These are phyloP conservation scores for Cyaniris semiargus DNA, from an alignment of 2,888 invertebrate species.

Conservation along the genomic window DNA sequence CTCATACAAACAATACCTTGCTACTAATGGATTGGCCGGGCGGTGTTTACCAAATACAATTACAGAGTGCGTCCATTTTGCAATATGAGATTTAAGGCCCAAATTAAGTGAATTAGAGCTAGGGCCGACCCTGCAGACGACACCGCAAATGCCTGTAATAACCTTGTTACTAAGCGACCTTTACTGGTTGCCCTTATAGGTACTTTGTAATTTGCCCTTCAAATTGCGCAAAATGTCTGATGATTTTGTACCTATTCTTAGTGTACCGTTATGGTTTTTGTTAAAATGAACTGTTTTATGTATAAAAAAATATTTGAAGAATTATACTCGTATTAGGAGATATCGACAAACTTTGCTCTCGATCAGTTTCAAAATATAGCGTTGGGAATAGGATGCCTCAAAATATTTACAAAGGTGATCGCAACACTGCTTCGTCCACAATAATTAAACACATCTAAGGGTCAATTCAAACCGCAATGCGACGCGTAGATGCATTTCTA, in stretches of 20 bases:
- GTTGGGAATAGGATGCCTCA: no score
- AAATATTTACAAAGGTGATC: no score
- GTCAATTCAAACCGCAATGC: no score
- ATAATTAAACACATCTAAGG: no score
- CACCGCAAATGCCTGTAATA: slow-evolving; percentile 30
- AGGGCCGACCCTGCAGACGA: slow-evolving; percentile 45
- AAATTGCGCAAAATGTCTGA: slow-evolving; percentile 6
- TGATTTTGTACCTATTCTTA: not conserved
- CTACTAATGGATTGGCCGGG: slow-evolving; percentile 61
- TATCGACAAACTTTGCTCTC: no score
- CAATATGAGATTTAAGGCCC: slow-evolving; percentile 77
- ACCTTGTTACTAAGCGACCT: slow-evolving; percentile 29
- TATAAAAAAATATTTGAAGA: no score
- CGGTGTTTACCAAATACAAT: slow-evolving; percentile 73
- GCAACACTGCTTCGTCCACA: no score
- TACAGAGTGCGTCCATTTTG: slow-evolving; percentile 72
- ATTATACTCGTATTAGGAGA: no score
- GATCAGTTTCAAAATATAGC: no score
- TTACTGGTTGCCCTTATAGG: not conserved
- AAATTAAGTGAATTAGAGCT: slow-evolving; percentile 77
- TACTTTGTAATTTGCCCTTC: not conserved
- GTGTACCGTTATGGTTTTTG: not conserved
- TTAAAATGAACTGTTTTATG: not conserved
- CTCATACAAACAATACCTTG: slow-evolving; percentile 36
- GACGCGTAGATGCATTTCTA: no score